phyloP scores from a whole-genome alignment of 2,888 invertebrate species.

The Cosmia pyralina region DNA sequence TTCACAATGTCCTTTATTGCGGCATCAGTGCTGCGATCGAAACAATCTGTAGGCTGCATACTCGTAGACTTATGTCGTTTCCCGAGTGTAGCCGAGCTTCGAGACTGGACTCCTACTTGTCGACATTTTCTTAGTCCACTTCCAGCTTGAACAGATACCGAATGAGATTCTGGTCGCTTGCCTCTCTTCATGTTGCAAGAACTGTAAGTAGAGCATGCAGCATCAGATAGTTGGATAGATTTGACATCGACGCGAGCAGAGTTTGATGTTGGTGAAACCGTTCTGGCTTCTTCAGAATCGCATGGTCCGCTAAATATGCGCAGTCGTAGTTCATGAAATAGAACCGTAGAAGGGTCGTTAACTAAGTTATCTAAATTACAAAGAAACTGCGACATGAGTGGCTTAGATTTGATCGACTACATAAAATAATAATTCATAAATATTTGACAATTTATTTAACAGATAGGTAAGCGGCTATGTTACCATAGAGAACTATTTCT shows the following conservation, averaged over 20 bases:
- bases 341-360: constrained; percentile 77
- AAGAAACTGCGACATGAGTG: constrained; percentile 75
- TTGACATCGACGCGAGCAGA: constrained; percentile 5
- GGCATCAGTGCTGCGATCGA: constrained; percentile 68
- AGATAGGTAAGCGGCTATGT: background rate
- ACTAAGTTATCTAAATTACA: constrained; percentile 80
- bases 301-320: constrained; percentile 62
- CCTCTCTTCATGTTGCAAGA: constrained; percentile 25
- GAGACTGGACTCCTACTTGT: constrained; percentile 71
- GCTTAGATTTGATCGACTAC: background rate
- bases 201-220: constrained; percentile 27
- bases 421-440: constrained; percentile 1
- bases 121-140: constrained; percentile 55
- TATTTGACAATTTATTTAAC: constrained; percentile 32
- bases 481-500: constrained; percentile 14
- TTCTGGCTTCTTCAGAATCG: background rate
- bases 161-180: constrained; percentile 44
- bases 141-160: constrained; percentile 72
- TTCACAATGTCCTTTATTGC: constrained; percentile 54
- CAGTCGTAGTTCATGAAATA: constrained; percentile 72
- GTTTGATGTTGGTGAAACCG: constrained; percentile 25
- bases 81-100: constrained; percentile 35
- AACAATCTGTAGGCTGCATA: constrained; percentile 47
- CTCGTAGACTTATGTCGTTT: constrained; percentile 73
- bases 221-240: constrained; percentile 3